These are phyloP conservation scores for Sisyra terminalis DNA, from an alignment of 2,888 invertebrate genomes.

Conservation along the genomic window DNA sequence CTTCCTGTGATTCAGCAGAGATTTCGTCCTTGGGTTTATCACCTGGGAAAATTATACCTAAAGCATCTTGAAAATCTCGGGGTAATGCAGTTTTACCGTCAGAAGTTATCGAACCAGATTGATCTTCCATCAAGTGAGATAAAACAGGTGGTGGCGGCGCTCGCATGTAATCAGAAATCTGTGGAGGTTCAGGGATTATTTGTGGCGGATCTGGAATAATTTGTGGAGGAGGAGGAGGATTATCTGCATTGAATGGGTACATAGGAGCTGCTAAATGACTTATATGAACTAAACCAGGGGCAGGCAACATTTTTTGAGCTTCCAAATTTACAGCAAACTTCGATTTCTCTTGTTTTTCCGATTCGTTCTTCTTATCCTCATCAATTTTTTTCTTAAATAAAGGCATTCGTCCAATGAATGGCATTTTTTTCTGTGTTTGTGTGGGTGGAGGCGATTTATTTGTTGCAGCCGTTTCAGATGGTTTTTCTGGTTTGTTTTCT, in stretches of 20 bases:
- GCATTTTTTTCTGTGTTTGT: conserved; percentile 49
- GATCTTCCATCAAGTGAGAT: conserved; percentile 15
- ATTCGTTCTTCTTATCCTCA: conserved; percentile 29
- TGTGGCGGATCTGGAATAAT: conserved; percentile 22
- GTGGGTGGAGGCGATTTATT: conserved; percentile 22
- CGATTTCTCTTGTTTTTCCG: conserved; percentile 26
- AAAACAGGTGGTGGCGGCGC: conserved; percentile 19
- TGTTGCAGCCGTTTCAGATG: conserved; percentile 13
- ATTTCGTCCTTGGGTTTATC: conserved; percentile 13
- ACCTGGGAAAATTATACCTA: conserved; percentile 45
- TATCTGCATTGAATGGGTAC: conserved; percentile 4
- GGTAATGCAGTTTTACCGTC: conserved; percentile 31
- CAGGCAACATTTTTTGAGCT: conserved; percentile 18
- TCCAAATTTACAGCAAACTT: conserved; percentile 23
- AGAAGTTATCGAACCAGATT: conserved; percentile 16
- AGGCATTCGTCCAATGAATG: conserved; percentile 76
- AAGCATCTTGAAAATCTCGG: conserved; percentile 46
- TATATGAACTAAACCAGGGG: conserved; percentile 6
- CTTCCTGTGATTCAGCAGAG: conserved; percentile 5
- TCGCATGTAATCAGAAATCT: conserved; percentile 12
- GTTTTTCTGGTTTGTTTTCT: conserved; percentile 10
- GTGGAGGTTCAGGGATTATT: conserved; percentile 25
- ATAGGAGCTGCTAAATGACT: not conserved
- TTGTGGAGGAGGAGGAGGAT: conserved; percentile 9
- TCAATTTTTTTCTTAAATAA: conserved; percentile 44